phyloP scores from a whole-genome alignment of 2,113 vertebrate genomes.

The Rhabdornis inornatus region DNA sequence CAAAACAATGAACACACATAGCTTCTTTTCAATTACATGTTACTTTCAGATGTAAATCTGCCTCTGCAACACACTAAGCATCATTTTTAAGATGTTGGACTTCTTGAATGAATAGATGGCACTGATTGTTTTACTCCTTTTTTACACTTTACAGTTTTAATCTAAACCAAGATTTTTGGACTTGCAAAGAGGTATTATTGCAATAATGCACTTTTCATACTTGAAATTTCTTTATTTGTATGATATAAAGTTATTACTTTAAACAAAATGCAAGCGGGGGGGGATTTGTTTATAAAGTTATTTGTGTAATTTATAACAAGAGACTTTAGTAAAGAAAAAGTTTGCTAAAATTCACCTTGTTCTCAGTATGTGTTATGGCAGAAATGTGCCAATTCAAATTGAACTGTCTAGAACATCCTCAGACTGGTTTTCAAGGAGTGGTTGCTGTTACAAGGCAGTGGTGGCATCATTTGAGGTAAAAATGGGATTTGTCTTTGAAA shows the following conservation, averaged over 20 bases:
- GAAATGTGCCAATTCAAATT: neutral
- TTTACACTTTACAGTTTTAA: constrained; percentile 91
- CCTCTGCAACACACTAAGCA: constrained; percentile 73
- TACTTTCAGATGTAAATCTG: constrained; percentile 73
- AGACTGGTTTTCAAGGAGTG: neutral
- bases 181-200: constrained; percentile 99
- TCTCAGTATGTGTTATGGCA: constrained; percentile 52
- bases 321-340: constrained; percentile 78
- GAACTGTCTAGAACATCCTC: neutral
- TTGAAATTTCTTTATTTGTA: constrained; percentile 90
- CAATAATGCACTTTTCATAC: constrained; percentile 99
- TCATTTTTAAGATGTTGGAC: constrained; percentile 74
- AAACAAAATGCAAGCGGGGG: constrained; percentile 76
- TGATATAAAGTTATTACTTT: constrained; percentile 82
- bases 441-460: neutral
- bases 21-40: constrained; percentile 70
- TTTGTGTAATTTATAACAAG: constrained; percentile 83
- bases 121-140: constrained; percentile 77
- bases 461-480: neutral
- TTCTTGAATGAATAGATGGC: constrained; percentile 75
- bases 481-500: neutral
- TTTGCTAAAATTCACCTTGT: constrained; percentile 77
- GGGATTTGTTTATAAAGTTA: constrained; percentile 78
- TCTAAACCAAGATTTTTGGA: constrained; percentile 97
- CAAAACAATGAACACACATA: constrained; percentile 44